Base-by-base conservation (phyloP, 2,113 vertebrate species). In the Cathartes aura region DNA sequence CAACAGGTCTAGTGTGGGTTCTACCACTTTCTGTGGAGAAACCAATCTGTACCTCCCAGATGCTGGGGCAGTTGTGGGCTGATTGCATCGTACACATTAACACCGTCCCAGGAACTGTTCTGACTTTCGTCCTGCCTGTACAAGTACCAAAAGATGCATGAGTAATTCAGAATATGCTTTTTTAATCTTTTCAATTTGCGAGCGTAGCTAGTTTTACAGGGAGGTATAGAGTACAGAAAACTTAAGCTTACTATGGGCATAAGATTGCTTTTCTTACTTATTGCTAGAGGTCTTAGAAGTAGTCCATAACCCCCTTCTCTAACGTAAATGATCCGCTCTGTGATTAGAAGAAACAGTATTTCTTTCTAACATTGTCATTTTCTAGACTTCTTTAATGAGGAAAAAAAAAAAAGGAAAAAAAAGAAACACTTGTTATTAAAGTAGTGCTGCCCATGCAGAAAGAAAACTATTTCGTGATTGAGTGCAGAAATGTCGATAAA, bases 201-300 rank as follows among this genome's bases (percentile, higher is more conserved):
- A 87, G 21, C 11, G 20, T 5, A 4, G 22, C 34, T 53, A 34
- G 9, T 42, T 89, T 75, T 36, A 43, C 15, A 23, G 56, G 30
- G 24, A 32, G 59, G 23, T 8, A 8, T 32, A 60, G 47, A 60
- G 34, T 5, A 48, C 26, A 12, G n/a, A 32, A 47, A 42, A 24
- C 38, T 4, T 14, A 22, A 26, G 27, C 42, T 38, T n/a, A 1
- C 23, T 11, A 0, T 12, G 23, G 42, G 6, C 32, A 1, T 0
- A 2, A 8, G 5, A 0, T 12, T 18, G 50, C 70, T 66, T 27
- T 21, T 14, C 34, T 8, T 7, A 3, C 17, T 34, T 5, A 1
- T 5, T 40, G 67, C 34, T 10, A 8, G 27, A 0, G 3, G 59
- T 8, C 20, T n/a, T 23, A 2, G 32, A 11, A 15, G 2, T 1